phyloP scores from a whole-genome alignment of 2,888 invertebrate genomes.

The Dynastes tityus region DNA sequence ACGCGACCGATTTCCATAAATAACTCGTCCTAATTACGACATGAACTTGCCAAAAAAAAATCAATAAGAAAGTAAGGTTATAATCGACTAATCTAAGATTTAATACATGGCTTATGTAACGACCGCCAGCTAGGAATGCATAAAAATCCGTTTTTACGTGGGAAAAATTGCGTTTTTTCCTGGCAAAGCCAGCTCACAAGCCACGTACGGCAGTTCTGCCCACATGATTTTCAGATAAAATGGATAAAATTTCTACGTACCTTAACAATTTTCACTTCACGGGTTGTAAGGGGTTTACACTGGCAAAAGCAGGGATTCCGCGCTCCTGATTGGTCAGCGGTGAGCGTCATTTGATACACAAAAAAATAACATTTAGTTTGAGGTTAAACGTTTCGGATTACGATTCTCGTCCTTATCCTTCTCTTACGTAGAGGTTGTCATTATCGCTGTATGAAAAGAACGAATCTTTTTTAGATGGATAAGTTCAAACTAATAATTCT shows the following conservation, averaged over 20 bases:
- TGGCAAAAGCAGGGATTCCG: conserved; percentile 68
- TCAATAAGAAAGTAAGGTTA: conserved; percentile 71
- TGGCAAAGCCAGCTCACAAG: conserved; percentile 53
- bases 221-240: conserved; percentile 70
- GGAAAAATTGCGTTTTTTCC: conserved; percentile 60
- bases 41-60: conserved; percentile 61
- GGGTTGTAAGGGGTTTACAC: conserved; percentile 70
- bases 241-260: conserved; percentile 72
- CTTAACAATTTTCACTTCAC: conserved; percentile 71
- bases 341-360: conserved; percentile 71
- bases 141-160: conserved; percentile 41
- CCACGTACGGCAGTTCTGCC: conserved; percentile 63
- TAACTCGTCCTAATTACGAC: conserved; percentile 35
- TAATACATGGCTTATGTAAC: conserved; percentile 57
- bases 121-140: conserved; percentile 46
- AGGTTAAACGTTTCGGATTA: conserved; percentile 62
- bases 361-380: conserved; percentile 69
- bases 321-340: conserved; percentile 67
- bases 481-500: conserved; percentile 57
- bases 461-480: conserved; percentile 53
- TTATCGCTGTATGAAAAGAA: conserved; percentile 21
- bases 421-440: conserved; percentile 50
- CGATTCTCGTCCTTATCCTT: conserved; percentile 62
- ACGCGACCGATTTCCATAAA: conserved; percentile 27
- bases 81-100: conserved; percentile 57